Conservation (phyloP, 2,113 vertebrate species). For the Sinocyclocheilus anophthalmus region DNA sequence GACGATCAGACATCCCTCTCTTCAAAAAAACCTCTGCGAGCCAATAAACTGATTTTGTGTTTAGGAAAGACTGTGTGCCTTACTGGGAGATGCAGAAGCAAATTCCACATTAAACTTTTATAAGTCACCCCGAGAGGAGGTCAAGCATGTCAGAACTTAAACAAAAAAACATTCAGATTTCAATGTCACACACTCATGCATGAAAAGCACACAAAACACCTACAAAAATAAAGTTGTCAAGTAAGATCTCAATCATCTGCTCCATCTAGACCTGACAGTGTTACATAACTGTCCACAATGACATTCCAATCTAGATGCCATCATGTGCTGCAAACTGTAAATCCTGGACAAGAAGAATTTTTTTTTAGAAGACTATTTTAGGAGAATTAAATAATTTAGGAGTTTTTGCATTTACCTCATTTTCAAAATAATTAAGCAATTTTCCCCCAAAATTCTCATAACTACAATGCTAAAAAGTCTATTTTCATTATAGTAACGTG, state of each 20-base stretch:
- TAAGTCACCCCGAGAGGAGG: neutral
- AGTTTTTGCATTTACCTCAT: neutral
- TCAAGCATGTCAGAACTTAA: neutral
- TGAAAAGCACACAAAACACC: neutral
- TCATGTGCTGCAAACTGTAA: neutral
- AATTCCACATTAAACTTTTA: neutral
- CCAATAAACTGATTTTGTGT: conserved; percentile 7
- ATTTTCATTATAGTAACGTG: neutral
- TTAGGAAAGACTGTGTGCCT: neutral
- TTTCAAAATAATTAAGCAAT: too few relatives aligned
- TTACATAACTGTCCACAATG: neutral
- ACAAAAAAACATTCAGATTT: neutral
- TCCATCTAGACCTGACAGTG: conserved; percentile 7
- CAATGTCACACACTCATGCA: conserved; percentile 17
- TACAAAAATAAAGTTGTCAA: conserved; percentile 2
- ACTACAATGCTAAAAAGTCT: neutral
- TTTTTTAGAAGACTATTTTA: neutral
- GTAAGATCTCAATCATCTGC: conserved; percentile 8
- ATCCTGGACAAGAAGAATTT: neutral
- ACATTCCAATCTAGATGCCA: neutral
- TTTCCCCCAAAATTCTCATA: too few relatives aligned
- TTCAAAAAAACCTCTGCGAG: neutral
- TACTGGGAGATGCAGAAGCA: neutral
- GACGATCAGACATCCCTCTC: neutral
- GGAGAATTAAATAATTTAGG: neutral